phyloP scores from a whole-genome alignment of 2,797 vertebrate genomes.

The Tympanoctomys barrerae region DNA sequence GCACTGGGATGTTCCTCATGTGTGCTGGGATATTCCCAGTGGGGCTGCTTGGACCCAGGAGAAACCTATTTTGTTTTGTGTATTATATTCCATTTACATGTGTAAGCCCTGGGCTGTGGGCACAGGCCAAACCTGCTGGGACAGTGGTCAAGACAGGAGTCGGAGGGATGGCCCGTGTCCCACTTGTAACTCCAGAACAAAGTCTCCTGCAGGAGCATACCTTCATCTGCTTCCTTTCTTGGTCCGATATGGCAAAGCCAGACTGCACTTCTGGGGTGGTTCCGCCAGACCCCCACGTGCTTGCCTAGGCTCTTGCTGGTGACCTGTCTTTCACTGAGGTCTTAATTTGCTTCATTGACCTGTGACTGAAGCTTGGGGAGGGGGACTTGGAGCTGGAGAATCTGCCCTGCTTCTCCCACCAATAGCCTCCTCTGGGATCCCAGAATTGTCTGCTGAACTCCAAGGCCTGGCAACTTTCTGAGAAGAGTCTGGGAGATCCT shows the following conservation, averaged over 20 bases:
- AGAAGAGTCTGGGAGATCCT: too few species aligned
- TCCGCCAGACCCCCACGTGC: fast-evolving
- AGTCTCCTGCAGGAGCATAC: neutral
- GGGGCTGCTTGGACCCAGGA: neutral
- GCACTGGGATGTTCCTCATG: neutral
- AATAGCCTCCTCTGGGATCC: neutral
- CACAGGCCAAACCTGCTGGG: too few species aligned
- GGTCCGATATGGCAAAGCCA: neutral
- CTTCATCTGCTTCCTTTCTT: neutral
- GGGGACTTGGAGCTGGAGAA: neutral
- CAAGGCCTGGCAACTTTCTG: neutral
- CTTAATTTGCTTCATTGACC: neutral
- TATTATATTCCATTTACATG: neutral
- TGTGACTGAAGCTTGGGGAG: neutral
- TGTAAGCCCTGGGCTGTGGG: neutral
- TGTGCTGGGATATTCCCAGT: neutral
- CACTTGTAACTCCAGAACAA: neutral
- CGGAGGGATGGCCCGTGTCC: neutral
- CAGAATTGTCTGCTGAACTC: neutral
- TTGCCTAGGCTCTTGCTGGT: neutral
- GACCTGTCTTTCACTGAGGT: neutral
- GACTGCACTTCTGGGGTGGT: neutral
- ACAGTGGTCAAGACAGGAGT: too few species aligned
- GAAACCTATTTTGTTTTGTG: neutral
- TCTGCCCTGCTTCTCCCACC: neutral